Evolutionary conservation across 2,113 vertebrate species (phyloP).

Genomic region (Caretta caretta): DNA sequence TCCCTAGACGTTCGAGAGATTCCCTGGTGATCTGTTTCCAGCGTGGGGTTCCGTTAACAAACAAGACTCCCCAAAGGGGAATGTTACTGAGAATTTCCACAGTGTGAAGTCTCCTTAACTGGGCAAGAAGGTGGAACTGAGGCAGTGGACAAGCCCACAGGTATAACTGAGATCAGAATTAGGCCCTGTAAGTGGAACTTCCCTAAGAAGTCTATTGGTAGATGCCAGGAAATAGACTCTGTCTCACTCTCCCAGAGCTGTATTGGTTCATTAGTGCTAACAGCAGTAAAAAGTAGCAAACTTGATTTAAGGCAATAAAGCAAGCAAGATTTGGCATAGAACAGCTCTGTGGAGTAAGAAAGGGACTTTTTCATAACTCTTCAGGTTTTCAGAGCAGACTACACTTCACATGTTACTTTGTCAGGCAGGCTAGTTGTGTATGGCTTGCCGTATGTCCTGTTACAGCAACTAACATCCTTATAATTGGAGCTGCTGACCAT

Average conservation of each 20-base stretch:
- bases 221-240: not conserved
- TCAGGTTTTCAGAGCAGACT: not conserved
- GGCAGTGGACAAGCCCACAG: not conserved
- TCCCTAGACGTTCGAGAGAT: not conserved
- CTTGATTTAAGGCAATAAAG: not conserved
- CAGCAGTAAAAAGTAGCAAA: not conserved
- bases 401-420: not conserved
- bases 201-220: not conserved
- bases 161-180: not conserved
- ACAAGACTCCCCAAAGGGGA: not conserved
- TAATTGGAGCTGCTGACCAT: rapidly evolving
- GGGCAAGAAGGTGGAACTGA: not conserved
- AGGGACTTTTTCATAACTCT: not conserved
- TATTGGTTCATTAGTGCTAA: not conserved
- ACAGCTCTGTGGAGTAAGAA: not conserved
- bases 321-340: not conserved
- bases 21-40: not conserved
- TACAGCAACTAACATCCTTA: not conserved
- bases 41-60: not conserved
- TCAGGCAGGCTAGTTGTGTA: too few species aligned
- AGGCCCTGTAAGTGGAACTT: not conserved
- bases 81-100: not conserved
- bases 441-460: rapidly evolving
- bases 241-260: not conserved
- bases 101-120: not conserved